A percentile compares a stretch with the other conserved stretches of the same genome.
Evolutionary conservation across 1,140 invertebrate species (phyloP).

Genomic region (Drosophila quadrilineata): DNA sequence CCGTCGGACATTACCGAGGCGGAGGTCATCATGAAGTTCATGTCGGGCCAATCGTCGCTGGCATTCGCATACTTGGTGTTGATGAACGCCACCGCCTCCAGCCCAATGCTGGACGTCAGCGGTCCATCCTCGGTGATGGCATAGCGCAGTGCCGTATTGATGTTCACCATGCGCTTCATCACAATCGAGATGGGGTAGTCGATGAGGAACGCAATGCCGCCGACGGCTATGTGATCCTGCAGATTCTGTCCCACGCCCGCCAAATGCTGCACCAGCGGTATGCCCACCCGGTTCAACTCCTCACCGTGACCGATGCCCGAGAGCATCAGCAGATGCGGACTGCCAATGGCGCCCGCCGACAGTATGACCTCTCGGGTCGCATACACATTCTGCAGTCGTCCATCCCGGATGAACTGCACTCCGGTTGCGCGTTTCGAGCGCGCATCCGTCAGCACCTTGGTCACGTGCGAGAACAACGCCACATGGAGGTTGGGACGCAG

Average conservation of each 20-base stretch:
- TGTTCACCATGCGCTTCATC: conserved; percentile 88
- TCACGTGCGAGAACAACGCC: conserved; percentile 88
- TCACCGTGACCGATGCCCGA: conserved; percentile 90
- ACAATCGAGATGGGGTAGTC: conserved; percentile 90
- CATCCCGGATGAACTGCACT: conserved; percentile 89
- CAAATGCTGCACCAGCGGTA: conserved; percentile 86
- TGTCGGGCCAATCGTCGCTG: conserved; percentile 93
- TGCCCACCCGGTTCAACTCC: conserved; percentile 86
- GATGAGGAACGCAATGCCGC: conserved; percentile 90
- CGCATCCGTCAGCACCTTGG: conserved; percentile 89
- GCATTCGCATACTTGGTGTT: conserved; percentile 92
- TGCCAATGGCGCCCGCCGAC: conserved; percentile 89
- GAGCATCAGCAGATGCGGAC: conserved; percentile 91
- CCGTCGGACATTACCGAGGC: conserved; percentile 88
- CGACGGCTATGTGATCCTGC: conserved; percentile 92
- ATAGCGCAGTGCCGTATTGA: conserved; percentile 89
- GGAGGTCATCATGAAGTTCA: conserved; percentile 93
- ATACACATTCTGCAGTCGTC: conserved; percentile 85
- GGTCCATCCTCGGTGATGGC: conserved; percentile 90
- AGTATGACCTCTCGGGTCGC: conserved; percentile 90
- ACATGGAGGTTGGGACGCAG: conserved; percentile 88
- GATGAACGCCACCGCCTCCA: conserved; percentile 93
- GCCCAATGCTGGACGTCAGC: conserved; percentile 89
- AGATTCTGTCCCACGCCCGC: conserved; percentile 91
- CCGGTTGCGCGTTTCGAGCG: conserved; percentile 87